A percentile compares a stretch with the other conserved stretches of the same genome.
Conservation (phyloP, 2,888 invertebrate genomes). For the Andrena bucephala region DNA sequence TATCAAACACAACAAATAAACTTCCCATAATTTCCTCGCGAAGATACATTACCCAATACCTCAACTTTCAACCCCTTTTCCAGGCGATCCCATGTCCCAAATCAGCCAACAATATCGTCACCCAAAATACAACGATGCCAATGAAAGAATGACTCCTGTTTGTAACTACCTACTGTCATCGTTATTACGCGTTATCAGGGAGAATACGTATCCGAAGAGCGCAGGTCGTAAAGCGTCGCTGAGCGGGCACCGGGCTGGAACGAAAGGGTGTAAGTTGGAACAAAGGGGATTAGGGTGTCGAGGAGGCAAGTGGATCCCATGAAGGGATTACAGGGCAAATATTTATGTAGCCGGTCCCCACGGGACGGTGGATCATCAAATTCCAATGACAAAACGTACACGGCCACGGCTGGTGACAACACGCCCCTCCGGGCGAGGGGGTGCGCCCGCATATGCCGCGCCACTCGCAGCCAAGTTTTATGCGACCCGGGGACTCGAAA, state of each 20-base stretch:
- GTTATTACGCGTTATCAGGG: not conserved
- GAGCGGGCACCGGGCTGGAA: conserved; percentile 48
- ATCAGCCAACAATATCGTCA: too few relatives aligned
- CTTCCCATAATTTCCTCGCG: too few relatives aligned
- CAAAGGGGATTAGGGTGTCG: conserved; percentile 54
- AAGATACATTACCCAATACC: too few relatives aligned
- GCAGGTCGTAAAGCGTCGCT: conserved; percentile 30
- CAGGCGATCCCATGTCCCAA: too few relatives aligned
- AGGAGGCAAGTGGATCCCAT: conserved; percentile 61
- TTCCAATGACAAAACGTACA: conserved; percentile 80
- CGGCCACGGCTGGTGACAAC: conserved; percentile 65
- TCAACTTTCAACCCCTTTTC: too few relatives aligned
- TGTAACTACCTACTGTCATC: not conserved
- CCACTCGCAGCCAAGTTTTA: conserved; percentile 35
- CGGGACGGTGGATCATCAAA: conserved; percentile 77
- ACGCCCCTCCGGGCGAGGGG: conserved; percentile 38
- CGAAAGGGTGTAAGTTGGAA: conserved; percentile 58
- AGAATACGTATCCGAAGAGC: not conserved
- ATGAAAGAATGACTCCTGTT: not conserved
- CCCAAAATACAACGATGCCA: too few relatives aligned
- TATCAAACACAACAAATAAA: too few relatives aligned
- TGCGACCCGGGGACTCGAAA: conserved; percentile 24
- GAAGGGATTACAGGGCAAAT: conserved; percentile 70
- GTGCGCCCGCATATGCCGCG: conserved; percentile 70
- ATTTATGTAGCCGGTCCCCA: conserved; percentile 70